These are phyloP conservation scores for Semicossyphus pulcher DNA, from an alignment of 2,113 vertebrate genomes.

Conservation along the genomic window DNA sequence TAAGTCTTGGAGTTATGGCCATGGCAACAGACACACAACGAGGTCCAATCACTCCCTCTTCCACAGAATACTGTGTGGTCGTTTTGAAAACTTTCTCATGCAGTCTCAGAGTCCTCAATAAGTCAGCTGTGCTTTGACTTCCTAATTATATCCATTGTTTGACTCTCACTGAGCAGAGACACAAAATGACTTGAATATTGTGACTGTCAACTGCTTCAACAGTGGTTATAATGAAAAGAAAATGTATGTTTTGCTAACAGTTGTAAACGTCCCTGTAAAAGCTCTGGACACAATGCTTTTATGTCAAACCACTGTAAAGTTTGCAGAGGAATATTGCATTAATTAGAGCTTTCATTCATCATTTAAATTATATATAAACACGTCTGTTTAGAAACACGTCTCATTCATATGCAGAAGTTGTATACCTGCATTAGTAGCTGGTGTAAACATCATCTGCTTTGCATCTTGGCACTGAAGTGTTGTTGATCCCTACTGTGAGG, in stretches of 20 bases:
- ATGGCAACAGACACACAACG: too few relatives aligned
- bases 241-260: too few relatives aligned
- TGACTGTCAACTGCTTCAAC: too few relatives aligned
- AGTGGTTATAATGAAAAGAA: too few relatives aligned
- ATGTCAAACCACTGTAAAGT: neutral
- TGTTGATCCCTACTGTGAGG: neutral
- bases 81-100: too few relatives aligned
- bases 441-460: neutral
- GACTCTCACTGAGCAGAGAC: slow-evolving; percentile 5
- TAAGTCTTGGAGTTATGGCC: too few relatives aligned
- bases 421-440: neutral
- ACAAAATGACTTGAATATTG: neutral
- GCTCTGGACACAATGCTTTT: neutral
- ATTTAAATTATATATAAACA: neutral
- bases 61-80: too few relatives aligned
- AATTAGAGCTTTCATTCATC: too few relatives aligned
- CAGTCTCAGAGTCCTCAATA: neutral
- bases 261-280: neutral
- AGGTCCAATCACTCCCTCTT: too few relatives aligned
- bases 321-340: neutral
- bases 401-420: neutral
- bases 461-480: neutral
- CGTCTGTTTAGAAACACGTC: neutral
- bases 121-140: neutral
- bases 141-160: slow-evolving; percentile 11